These are phyloP conservation scores for Neoniphon sammara DNA, from an alignment of 2,797 vertebrate species.

Conservation along the genomic window DNA sequence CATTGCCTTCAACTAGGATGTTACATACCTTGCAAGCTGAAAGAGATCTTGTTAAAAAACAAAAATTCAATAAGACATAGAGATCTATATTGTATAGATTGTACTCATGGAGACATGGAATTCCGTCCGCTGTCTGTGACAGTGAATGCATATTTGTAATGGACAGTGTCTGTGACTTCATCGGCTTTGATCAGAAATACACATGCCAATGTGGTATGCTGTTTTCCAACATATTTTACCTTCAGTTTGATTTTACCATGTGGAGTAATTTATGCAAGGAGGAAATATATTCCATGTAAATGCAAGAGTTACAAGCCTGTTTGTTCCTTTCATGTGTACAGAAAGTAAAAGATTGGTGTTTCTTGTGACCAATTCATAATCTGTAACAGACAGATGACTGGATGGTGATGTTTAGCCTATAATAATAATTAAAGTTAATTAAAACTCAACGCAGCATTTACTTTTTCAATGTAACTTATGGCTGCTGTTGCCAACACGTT, in stretches of 20 bases:
- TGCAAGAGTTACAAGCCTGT: slow-evolving; percentile 18
- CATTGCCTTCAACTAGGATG: slow-evolving; percentile 25
- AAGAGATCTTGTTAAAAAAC: slow-evolving; percentile 18
- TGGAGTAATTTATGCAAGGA: slow-evolving; percentile 22
- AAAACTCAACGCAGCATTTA: too few species aligned
- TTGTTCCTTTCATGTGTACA: slow-evolving; percentile 20
- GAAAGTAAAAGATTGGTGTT: slow-evolving; percentile 6
- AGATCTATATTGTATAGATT: slow-evolving; percentile 16
- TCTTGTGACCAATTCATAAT: slow-evolving; percentile 1
- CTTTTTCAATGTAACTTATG: background rate
- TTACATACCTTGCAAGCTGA: background rate
- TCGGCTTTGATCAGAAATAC: background rate
- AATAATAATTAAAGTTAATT: too few species aligned
- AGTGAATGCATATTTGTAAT: slow-evolving; percentile 1
- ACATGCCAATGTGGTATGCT: background rate
- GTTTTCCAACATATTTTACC: background rate
- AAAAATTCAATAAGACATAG: background rate
- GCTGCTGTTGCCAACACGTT: background rate
- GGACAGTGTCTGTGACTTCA: slow-evolving; percentile 1
- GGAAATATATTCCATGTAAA: slow-evolving; percentile 19
- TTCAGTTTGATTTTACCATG: background rate
- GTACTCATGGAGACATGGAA: slow-evolving; percentile 21
- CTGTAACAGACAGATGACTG: background rate
- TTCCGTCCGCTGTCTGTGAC: slow-evolving; percentile 32
- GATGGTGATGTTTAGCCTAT: too few species aligned